Conservation (phyloP, 2,888 invertebrate species). For the Piscicola geometra region DNA sequence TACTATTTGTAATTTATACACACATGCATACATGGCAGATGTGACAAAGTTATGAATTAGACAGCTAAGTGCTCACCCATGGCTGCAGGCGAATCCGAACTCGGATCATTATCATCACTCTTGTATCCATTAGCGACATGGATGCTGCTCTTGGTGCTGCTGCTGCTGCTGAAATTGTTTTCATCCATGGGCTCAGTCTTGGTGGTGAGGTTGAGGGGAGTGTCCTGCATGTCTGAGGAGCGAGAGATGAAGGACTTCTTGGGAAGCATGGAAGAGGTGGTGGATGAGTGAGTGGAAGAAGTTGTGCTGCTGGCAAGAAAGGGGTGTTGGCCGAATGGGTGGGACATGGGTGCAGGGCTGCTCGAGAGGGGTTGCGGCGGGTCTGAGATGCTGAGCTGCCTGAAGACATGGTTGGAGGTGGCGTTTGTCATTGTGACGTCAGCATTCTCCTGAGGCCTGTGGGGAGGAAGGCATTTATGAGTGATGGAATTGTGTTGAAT, state of each 20-base stretch:
- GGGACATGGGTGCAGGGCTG: background rate
- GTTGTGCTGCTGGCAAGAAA: background rate
- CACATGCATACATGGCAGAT: too few relatives aligned
- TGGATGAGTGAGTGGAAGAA: slow-evolving; percentile 19
- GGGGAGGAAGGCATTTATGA: too few relatives aligned
- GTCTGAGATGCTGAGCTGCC: background rate
- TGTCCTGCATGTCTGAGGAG: slow-evolving; percentile 22
- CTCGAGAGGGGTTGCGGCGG: background rate
- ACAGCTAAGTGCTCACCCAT: slow-evolving; percentile 5
- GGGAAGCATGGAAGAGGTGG: too few relatives aligned
- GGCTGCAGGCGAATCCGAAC: background rate
- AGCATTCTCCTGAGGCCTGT: too few relatives aligned
- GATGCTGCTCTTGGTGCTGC: background rate
- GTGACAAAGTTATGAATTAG: too few relatives aligned
- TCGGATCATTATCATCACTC: background rate
- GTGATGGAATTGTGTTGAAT: too few relatives aligned
- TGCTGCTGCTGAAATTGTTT: too few relatives aligned
- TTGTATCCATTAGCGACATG: background rate
- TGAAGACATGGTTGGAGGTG: slow-evolving; percentile 3
- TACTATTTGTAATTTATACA: too few relatives aligned
- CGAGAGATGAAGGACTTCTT: slow-evolving; percentile 31
- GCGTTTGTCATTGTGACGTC: background rate
- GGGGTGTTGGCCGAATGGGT: background rate
- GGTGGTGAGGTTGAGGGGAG: slow-evolving; percentile 27
- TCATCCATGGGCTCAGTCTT: background rate